Evolutionary conservation across 2,113 vertebrate species (phyloP), one percentile per base, ranked within the genome.

Genomic region (Himantopus leucocephalus): DNA sequence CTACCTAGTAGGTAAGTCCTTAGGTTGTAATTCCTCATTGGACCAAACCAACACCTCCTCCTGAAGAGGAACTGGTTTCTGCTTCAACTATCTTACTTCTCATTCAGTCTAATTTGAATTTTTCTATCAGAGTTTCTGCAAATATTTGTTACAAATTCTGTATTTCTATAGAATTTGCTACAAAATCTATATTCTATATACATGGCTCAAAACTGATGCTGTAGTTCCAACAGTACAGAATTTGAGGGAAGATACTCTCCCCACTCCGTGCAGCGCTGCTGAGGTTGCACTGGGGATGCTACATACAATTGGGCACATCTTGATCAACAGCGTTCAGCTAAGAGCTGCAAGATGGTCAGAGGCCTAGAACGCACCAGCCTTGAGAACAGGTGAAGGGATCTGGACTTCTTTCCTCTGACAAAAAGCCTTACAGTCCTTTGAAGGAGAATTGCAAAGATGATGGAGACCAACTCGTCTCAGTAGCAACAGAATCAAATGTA

Each of bases 221-320:
- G 24, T 9, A 56, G 4, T 55, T 82, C 21, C 34, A 74, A 43
- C 14, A 82, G 32, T 35, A 41, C 18, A 60, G 43, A 70, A 77
- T 64, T 27, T 37, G 55, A 52, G 19, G 21, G 16, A 77, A 68
- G 6, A 27, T 68, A 34, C 59, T 73, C 7, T 68, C 14, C 14
- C 9, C 12, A 14, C 9, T 72, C 23, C 29, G 2, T 27, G 10
- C 17, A 18, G 14, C 0, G 0, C 19, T 39, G 22, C 9, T 53
- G 52, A 41, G 32, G 24, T 45, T 86, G 37, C 21, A 9, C 24
- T 70, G 32, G 2, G 5, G 14, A 34, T 86, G 20, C 15, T 66
- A 11, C 12, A 22, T n/a, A 35, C 8, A 47, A 6, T 2, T 52
- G 22, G 6, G 4, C 8, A 37, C 10, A 67, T 8, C 35, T 59